Percentiles rank a stretch among this genome's conserved stretches.
phyloP scores from a whole-genome alignment of 2,888 invertebrate genomes.

The Lasius fuliginosus region DNA sequence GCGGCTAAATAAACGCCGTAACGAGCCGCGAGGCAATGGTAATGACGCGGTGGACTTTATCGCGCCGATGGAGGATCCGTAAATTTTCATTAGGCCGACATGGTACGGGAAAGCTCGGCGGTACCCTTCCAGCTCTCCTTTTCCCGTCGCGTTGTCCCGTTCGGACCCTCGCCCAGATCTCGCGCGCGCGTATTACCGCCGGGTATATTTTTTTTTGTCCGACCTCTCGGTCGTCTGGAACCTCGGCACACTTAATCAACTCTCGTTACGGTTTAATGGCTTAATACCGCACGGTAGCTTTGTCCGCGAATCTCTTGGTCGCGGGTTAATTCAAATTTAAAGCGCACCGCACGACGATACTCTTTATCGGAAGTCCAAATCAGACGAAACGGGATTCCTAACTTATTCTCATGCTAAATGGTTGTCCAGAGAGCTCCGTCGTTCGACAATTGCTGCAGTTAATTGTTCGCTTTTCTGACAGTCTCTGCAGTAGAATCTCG shows the following conservation, averaged over 20 bases:
- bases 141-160: neutral
- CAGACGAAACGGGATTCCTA: constrained; percentile 30
- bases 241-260: constrained; percentile 79
- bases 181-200: neutral
- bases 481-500: neutral
- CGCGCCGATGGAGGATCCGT: constrained; percentile 51
- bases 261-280: constrained; percentile 80
- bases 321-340: constrained; percentile 80
- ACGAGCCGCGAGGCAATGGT: constrained; percentile 48
- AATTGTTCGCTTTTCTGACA: neutral
- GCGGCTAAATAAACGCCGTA: constrained; percentile 49
- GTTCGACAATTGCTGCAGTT: constrained; percentile 2
- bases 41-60: constrained; percentile 55
- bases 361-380: constrained; percentile 56
- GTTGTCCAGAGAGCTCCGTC: constrained; percentile 7
- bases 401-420: constrained; percentile 29
- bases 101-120: constrained; percentile 49
- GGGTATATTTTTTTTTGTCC: constrained; percentile 40
- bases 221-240: constrained; percentile 58
- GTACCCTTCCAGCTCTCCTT: constrained; percentile 7
- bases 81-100: constrained; percentile 71
- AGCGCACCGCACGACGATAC: constrained; percentile 69
- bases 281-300: constrained; percentile 79
- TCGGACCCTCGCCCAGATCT: neutral
- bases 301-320: constrained; percentile 74